Conservation (phyloP, 2,888 invertebrate species). For the Sphaerophoria taeniata region DNA sequence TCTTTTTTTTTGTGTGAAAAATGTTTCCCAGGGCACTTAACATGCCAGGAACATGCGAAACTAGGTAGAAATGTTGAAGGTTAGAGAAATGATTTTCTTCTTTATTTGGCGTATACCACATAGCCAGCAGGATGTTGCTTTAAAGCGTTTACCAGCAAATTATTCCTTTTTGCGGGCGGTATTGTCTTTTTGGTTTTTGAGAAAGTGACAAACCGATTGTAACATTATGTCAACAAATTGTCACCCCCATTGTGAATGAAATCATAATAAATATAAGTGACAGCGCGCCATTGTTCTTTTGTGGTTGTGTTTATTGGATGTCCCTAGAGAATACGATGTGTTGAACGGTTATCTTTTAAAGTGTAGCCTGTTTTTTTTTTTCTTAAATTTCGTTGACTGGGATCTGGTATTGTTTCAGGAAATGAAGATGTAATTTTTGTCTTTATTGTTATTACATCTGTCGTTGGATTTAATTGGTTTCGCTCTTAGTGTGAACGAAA, state of each 20-base stretch:
- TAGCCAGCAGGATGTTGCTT: constrained; percentile 56
- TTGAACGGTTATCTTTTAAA: constrained; percentile 71
- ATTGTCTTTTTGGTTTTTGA: neutral
- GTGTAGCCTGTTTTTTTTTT: constrained; percentile 37
- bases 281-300: constrained; percentile 30
- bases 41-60: constrained; percentile 25
- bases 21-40: constrained; percentile 81
- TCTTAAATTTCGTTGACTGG: constrained; percentile 4
- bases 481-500: neutral
- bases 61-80: constrained; percentile 38
- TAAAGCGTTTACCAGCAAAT: constrained; percentile 73
- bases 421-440: constrained; percentile 50
- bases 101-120: constrained; percentile 63
- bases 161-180: constrained; percentile 63
- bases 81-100: constrained; percentile 62
- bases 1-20: no score
- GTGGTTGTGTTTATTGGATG: constrained; percentile 8
- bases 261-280: constrained; percentile 48
- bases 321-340: constrained; percentile 47
- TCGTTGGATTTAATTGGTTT: constrained; percentile 68
- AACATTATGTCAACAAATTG: constrained; percentile 68
- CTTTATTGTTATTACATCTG: constrained; percentile 72
- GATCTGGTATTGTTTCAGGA: constrained; percentile 49
- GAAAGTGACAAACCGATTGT: constrained; percentile 51
- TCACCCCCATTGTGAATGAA: constrained; percentile 28